Conservation (phyloP, 2,797 vertebrate species). For the Heteromormyrus szaboi region DNA sequence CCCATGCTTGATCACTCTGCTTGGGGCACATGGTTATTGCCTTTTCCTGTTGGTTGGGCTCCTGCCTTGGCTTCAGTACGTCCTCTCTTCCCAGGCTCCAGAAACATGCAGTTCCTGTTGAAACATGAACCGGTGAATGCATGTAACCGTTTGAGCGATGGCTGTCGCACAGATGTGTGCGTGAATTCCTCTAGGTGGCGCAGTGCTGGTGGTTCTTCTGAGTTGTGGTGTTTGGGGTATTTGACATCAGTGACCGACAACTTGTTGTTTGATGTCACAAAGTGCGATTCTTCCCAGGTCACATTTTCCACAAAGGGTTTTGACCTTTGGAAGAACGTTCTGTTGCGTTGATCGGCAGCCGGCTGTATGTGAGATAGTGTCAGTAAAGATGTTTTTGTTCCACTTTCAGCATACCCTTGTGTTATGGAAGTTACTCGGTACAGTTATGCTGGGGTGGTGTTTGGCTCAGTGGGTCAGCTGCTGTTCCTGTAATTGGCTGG, state of each 20-base stretch:
- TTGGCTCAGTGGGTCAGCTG: neutral
- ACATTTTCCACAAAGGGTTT: neutral
- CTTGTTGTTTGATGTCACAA: neutral
- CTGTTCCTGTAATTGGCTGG: neutral
- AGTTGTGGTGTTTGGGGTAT: neutral
- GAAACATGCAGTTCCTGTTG: neutral
- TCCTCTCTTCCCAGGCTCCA: neutral
- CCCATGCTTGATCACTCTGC: neutral
- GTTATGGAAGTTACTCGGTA: neutral
- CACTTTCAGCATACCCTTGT: neutral
- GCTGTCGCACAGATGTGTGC: neutral
- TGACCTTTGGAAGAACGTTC: neutral
- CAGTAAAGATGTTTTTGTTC: neutral
- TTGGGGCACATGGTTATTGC: neutral
- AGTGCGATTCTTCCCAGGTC: neutral
- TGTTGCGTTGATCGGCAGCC: neutral
- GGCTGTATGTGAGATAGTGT: neutral
- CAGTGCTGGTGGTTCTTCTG: neutral
- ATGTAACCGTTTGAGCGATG: neutral
- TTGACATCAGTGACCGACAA: neutral
- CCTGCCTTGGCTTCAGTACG: neutral
- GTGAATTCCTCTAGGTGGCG: neutral
- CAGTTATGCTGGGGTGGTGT: neutral
- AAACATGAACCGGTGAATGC: neutral
- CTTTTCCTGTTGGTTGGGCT: neutral